Evolutionary conservation across 92 coral and sea anemone species (phyloP).

Genomic region (Palythoa caribaeorum): DNA sequence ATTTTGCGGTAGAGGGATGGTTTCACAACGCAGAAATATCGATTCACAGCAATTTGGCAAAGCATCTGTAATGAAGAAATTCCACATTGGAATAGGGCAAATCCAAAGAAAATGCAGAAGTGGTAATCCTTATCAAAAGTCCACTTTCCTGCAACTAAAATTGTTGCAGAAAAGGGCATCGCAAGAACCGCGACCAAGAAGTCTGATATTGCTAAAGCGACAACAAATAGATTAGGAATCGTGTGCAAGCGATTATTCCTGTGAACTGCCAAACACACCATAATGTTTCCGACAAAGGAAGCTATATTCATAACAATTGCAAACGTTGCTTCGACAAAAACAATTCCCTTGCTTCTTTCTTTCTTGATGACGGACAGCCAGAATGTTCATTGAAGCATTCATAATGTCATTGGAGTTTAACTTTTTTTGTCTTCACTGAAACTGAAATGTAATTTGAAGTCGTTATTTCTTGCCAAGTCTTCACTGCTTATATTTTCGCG

Average conservation of each 20-base stretch:
- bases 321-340: slow-evolving; percentile 10
- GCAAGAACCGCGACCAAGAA: slow-evolving; percentile 13
- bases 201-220: slow-evolving; percentile 35
- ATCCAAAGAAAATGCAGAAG: slow-evolving; percentile 37
- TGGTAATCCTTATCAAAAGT: slow-evolving; percentile 15
- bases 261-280: slow-evolving; percentile 28
- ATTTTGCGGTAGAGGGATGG: slow-evolving; percentile 30
- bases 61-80: slow-evolving; percentile 41
- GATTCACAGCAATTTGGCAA: slow-evolving; percentile 46
- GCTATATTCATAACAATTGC: neutral
- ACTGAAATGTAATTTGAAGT: neutral
- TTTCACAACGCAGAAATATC: slow-evolving; percentile 37
- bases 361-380: neutral
- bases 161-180: slow-evolving; percentile 32
- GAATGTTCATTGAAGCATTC: neutral
- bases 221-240: slow-evolving; percentile 43
- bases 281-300: slow-evolving; percentile 21
- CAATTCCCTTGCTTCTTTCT: slow-evolving; percentile 26
- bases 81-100: slow-evolving; percentile 31
- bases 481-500: neutral
- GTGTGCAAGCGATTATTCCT: slow-evolving; percentile 33
- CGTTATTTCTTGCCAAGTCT: neutral
- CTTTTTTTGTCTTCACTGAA: too few relatives aligned
- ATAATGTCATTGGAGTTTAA: neutral
- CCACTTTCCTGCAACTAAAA: slow-evolving; percentile 21